A percentile compares a stretch with the other conserved stretches of the same genome.
phyloP scores from a whole-genome alignment of 2,797 vertebrate species.

The Luscinia luscinia region DNA sequence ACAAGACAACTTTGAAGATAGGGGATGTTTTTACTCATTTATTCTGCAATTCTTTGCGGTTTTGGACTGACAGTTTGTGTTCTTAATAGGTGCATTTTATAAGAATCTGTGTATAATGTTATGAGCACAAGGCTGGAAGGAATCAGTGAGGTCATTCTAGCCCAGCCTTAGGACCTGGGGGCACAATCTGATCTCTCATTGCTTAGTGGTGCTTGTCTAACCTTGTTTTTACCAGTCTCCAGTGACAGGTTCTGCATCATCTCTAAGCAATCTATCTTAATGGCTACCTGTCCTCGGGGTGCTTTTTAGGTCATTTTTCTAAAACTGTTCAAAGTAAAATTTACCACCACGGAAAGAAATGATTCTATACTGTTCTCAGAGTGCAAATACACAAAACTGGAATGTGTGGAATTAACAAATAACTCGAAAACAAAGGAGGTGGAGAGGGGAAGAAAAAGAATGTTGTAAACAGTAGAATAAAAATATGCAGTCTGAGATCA shows the following conservation, averaged over 20 bases:
- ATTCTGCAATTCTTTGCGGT: neutral
- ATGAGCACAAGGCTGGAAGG: neutral
- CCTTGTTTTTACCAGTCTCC: neutral
- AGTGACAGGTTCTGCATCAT: neutral
- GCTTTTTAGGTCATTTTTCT: neutral
- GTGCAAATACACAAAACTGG: neutral
- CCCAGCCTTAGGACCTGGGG: neutral
- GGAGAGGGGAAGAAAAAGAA: neutral
- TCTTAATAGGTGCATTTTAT: neutral
- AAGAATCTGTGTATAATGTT: neutral
- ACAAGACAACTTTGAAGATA: neutral
- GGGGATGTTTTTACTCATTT: neutral
- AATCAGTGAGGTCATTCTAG: neutral
- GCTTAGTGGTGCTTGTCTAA: neutral
- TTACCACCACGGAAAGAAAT: neutral
- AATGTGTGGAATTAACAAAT: neutral
- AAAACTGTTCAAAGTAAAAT: neutral
- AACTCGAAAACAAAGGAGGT: neutral
- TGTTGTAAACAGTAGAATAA: slow-evolving; percentile 20
- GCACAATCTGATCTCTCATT: neutral
- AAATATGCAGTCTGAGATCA: slow-evolving; percentile 31
- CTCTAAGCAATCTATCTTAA: neutral
- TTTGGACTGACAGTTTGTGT: neutral
- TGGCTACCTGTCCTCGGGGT: neutral
- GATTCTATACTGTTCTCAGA: neutral